Evolutionary conservation across 2,888 invertebrate species (phyloP), one percentile per base, ranked within the genome.

Genomic region (Sipha maydis): DNA sequence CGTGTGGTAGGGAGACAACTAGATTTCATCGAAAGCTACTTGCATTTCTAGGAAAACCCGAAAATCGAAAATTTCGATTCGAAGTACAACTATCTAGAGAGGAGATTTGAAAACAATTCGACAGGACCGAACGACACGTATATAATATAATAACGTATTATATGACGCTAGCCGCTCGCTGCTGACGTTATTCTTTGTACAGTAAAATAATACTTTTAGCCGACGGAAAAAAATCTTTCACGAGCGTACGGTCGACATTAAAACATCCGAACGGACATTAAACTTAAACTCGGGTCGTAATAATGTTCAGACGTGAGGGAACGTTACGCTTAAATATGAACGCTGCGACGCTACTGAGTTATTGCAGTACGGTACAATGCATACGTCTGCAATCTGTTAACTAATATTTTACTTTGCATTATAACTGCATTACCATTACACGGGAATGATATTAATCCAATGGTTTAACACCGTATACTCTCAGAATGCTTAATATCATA

Each of bases 31-130:
- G 14, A 61, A 28, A n/a, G 11, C 1, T 14, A 82, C 69, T 82
- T 69, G 48, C 48, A 71, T 84, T 84, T 75, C 28, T 38, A 61
- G 14, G 75, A 61, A 76, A 41, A 61, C 0, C 75, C 75, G 25
- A 34, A 69, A 83, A 75, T 9, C 48, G 3, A 48, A 48, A 48
- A 48, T 31, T 71, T 61, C 61, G 1, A 41, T 48, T 69, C 48
- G 4, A 34, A 2, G 34, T 34, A 34, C 34, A 25, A 69, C 67
- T 82, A 69, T 69, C 48, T 25, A 34, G 48, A 2, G 7, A 77
- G 9, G 4, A 31, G 48, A n/a, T 48, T 21, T 28, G 28, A 14
- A 7, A 61, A 34, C 0, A 78, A 61, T 7, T 48, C 7, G 7
- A 21, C 61, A 25, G 61, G 61, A 61, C 21, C 61, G 61, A 25